phyloP scores from a whole-genome alignment of 2,797 vertebrate genomes.

The Ptychobarbus kaznakovi region DNA sequence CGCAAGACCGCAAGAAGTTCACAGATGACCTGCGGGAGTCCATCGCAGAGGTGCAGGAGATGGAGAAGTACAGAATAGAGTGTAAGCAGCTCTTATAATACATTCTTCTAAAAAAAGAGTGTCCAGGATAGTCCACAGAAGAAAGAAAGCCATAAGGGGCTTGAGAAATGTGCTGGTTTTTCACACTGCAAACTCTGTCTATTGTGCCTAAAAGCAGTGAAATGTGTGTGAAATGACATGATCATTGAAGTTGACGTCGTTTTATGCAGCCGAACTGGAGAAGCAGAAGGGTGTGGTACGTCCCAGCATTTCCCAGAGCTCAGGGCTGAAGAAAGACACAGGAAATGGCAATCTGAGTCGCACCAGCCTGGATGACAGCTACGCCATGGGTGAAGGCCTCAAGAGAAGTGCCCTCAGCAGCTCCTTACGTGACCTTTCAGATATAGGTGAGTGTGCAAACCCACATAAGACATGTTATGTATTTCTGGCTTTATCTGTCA shows the following conservation, averaged over 20 bases:
- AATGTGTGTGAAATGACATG: slow-evolving; percentile 17
- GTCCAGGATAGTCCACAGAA: not conserved
- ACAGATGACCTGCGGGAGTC: slow-evolving; percentile 95
- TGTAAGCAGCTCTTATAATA: slow-evolving; percentile 79
- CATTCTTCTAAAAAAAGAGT: not conserved
- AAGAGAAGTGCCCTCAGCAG: slow-evolving; percentile 96
- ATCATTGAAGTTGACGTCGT: not conserved
- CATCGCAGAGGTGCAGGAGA: slow-evolving; percentile 95
- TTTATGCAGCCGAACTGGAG: slow-evolving; percentile 89
- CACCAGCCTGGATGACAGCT: slow-evolving; percentile 94
- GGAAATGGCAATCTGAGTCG: slow-evolving; percentile 89
- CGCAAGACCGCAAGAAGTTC: slow-evolving; percentile 97
- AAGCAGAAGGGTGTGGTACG: slow-evolving; percentile 95
- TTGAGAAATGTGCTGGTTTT: not conserved
- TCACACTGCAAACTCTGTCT: not conserved
- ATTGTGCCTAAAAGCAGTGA: not conserved
- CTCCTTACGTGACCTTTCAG: slow-evolving; percentile 93
- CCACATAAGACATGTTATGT: not conserved
- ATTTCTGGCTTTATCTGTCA: slow-evolving; percentile 7
- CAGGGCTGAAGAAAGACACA: slow-evolving; percentile 89
- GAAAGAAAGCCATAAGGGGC: not conserved
- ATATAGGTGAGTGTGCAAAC: slow-evolving; percentile 85
- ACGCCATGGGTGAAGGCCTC: slow-evolving; percentile 88
- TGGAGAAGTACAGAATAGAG: slow-evolving; percentile 98
- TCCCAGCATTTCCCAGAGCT: slow-evolving; percentile 90